Conservation (phyloP, 2,113 vertebrate genomes). For the Centropristis striata region DNA sequence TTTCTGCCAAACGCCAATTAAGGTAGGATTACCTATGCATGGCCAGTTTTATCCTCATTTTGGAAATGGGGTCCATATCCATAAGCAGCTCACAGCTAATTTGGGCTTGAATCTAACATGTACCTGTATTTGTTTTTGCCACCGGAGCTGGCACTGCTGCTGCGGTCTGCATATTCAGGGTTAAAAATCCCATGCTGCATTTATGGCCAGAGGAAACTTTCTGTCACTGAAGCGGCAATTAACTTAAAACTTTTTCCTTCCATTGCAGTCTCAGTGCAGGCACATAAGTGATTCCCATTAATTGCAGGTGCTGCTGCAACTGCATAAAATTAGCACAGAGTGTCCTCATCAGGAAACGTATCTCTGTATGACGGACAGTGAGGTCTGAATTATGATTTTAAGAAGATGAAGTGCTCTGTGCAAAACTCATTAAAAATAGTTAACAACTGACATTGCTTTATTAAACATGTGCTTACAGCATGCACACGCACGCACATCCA, state of each 20-base stretch:
- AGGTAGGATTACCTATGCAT: slow-evolving; percentile 72
- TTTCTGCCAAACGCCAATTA: slow-evolving; percentile 70
- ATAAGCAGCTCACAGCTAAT: slow-evolving; percentile 52
- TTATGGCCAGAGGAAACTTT: slow-evolving; percentile 50
- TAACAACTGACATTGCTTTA: slow-evolving; percentile 70
- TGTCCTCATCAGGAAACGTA: slow-evolving; percentile 40
- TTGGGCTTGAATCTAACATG: slow-evolving; percentile 27
- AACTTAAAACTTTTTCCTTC: slow-evolving; percentile 50
- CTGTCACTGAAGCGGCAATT: slow-evolving; percentile 50
- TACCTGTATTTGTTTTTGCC: slow-evolving; percentile 42
- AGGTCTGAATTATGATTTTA: slow-evolving; percentile 63
- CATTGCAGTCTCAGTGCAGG: slow-evolving; percentile 30
- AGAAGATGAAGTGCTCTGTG: slow-evolving; percentile 53
- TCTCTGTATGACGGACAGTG: slow-evolving; percentile 55
- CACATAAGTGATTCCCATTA: slow-evolving; percentile 67
- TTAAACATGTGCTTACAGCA: slow-evolving; percentile 66
- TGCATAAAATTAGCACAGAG: slow-evolving; percentile 44
- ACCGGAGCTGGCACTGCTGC: not conserved
- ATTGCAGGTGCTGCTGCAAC: slow-evolving; percentile 65
- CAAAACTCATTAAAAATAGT: slow-evolving; percentile 74
- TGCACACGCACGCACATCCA: not conserved
- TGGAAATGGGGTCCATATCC: slow-evolving; percentile 35
- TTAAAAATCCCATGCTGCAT: slow-evolving; percentile 25
- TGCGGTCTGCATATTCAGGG: slow-evolving; percentile 15
- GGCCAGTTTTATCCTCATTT: slow-evolving; percentile 68